Evolutionary conservation across 2,797 vertebrate genomes (phyloP).

Genomic region (Catostomus latipinnis): DNA sequence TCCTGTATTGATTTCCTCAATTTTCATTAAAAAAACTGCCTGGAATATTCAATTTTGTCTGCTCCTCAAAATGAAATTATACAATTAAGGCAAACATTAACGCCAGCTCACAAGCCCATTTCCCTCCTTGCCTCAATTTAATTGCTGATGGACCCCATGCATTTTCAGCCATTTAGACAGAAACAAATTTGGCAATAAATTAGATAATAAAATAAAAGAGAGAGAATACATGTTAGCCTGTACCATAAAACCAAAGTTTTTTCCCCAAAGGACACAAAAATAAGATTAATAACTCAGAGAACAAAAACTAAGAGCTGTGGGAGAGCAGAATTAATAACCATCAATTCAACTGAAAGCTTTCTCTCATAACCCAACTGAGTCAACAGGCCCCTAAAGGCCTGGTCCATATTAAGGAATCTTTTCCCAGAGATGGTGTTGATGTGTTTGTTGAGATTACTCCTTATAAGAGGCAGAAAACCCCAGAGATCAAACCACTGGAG

Average conservation of each 20-base stretch:
- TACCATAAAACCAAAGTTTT: slow-evolving; percentile 1
- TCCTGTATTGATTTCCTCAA: slow-evolving; percentile 64
- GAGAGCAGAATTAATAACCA: slow-evolving; percentile 71
- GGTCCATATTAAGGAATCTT: slow-evolving; percentile 50
- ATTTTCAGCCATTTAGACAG: slow-evolving; percentile 64
- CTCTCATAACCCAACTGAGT: slow-evolving; percentile 68
- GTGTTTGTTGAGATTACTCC: slow-evolving; percentile 67
- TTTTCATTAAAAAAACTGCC: slow-evolving; percentile 70
- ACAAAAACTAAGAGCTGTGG: slow-evolving; percentile 54
- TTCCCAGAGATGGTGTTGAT: slow-evolving; percentile 46
- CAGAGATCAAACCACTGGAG: slow-evolving; percentile 54
- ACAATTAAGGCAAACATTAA: slow-evolving; percentile 70
- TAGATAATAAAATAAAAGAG: slow-evolving; percentile 14
- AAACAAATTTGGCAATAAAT: slow-evolving; percentile 70
- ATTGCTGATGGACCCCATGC: slow-evolving; percentile 72
- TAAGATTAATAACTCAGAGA: slow-evolving; percentile 50
- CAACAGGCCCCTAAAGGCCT: slow-evolving; percentile 60
- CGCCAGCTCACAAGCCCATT: slow-evolving; percentile 62
- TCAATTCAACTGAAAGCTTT: slow-evolving; percentile 74
- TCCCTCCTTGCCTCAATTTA: slow-evolving; percentile 60
- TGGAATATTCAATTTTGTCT: slow-evolving; percentile 71
- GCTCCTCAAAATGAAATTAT: slow-evolving; percentile 73
- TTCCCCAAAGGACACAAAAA: background rate
- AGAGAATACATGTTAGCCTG: slow-evolving; percentile 23
- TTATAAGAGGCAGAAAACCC: slow-evolving; percentile 71